Conservation (phyloP, 2,888 invertebrate genomes). For the Dermolepida albohirtum region DNA sequence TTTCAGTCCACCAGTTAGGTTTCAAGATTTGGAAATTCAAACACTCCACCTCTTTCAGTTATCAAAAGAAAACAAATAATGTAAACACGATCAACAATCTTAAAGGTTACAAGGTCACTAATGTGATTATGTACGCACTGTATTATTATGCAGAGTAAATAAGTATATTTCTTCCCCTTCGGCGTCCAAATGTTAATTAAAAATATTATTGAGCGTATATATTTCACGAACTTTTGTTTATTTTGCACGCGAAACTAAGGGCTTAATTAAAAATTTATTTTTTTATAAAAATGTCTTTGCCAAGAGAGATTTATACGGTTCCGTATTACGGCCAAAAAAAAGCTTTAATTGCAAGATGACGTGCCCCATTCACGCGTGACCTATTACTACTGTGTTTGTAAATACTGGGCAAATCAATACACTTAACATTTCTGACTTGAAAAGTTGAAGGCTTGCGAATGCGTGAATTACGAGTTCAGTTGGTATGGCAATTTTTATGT, state of each 20-base stretch:
- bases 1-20: too few species aligned
- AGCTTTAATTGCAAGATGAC: conserved; percentile 33
- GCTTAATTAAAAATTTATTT: conserved; percentile 29
- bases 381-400: conserved; percentile 35
- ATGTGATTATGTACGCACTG: not conserved
- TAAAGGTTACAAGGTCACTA: too few species aligned
- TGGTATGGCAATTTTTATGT: too few species aligned
- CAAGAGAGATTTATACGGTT: conserved; percentile 21
- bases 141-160: too few species aligned
- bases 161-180: not conserved
- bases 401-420: conserved; percentile 21
- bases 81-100: too few species aligned
- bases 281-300: conserved; percentile 19
- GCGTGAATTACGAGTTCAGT: not conserved
- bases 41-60: too few species aligned
- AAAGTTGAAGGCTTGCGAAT: not conserved
- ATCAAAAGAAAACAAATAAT: too few species aligned
- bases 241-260: conserved; percentile 11
- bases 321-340: conserved; percentile 16
- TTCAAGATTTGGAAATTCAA: too few species aligned
- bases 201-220: conserved; percentile 10
- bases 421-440: not conserved
- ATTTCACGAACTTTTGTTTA: conserved; percentile 19
- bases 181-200: conserved; percentile 2
- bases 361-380: conserved; percentile 34